Evolutionary conservation across 1,140 invertebrate genomes (phyloP).

Genomic region (Tetramorium parvispinum): DNA sequence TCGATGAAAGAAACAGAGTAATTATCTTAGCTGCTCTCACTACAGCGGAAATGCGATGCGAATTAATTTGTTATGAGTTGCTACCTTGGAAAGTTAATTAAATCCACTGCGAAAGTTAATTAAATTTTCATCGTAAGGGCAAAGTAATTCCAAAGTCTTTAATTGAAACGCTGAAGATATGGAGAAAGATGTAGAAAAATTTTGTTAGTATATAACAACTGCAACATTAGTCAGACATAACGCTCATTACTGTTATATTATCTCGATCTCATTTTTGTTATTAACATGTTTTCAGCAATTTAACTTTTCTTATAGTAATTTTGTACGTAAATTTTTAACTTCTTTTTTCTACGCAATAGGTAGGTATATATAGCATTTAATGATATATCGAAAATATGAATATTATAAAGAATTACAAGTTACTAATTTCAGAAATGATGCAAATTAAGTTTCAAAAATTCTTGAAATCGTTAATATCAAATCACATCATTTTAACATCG

Average conservation of each 20-base stretch:
- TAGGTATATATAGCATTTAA: not conserved
- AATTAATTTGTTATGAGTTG: constrained; percentile 28
- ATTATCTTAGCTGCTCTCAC: constrained; percentile 20
- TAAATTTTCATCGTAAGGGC: not conserved
- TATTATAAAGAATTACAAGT: not conserved
- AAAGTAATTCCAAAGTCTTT: not conserved
- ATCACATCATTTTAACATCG: not conserved
- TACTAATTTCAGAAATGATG: not conserved
- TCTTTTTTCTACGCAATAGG: not conserved
- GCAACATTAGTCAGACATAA: not conserved
- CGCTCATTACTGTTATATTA: not conserved
- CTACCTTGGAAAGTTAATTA: constrained; percentile 32
- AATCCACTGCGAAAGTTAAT: not conserved
- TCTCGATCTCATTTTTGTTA: not conserved
- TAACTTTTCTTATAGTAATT: not conserved
- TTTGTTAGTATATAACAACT: not conserved
- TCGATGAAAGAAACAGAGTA: constrained; percentile 3
- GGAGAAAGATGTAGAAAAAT: not conserved
- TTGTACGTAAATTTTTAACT: not conserved
- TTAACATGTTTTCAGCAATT: not conserved
- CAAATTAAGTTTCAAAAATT: not conserved
- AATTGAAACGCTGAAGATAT: not conserved
- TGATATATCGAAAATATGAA: not conserved
- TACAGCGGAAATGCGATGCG: not conserved
- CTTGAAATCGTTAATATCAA: not conserved